These are phyloP conservation scores for Dipodomys ordii DNA, from an alignment of 2,113 vertebrate genomes.

Conservation along the genomic window DNA sequence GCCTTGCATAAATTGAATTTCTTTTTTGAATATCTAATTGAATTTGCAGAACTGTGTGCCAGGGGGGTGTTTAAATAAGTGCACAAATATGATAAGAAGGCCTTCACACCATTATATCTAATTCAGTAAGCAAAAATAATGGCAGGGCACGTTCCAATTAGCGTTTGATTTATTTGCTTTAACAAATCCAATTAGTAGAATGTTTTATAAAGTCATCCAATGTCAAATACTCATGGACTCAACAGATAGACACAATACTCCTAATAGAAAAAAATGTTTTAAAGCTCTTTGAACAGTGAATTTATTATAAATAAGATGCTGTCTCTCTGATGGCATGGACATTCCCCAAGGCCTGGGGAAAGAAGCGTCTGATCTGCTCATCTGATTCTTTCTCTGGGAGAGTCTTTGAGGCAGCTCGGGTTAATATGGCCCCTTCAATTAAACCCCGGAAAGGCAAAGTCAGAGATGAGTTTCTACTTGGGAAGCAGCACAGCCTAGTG, in stretches of 20 bases:
- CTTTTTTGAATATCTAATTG: conserved; percentile 90
- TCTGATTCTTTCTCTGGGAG: background rate
- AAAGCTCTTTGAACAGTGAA: conserved; percentile 52
- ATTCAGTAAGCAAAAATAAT: conserved; percentile 92
- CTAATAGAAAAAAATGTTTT: conserved; percentile 66
- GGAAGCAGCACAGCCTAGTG: background rate
- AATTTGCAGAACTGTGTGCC: conserved; percentile 88
- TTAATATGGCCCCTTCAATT: background rate
- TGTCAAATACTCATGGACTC: conserved; percentile 86
- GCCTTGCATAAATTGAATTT: conserved; percentile 88
- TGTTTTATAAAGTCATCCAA: conserved; percentile 91
- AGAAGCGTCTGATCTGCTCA: conserved; percentile 15
- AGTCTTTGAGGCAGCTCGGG: background rate
- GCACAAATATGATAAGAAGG: conserved; percentile 91
- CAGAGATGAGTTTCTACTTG: background rate
- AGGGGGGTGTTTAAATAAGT: conserved; percentile 90
- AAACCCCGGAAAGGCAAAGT: conserved; percentile 2
- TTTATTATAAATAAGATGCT: conserved; percentile 71
- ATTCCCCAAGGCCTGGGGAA: conserved; percentile 29
- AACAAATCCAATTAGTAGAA: conserved; percentile 90
- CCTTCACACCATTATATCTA: conserved; percentile 88
- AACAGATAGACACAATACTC: conserved; percentile 78
- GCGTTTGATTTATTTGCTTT: conserved; percentile 91
- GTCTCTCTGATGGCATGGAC: conserved; percentile 46
- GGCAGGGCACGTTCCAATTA: conserved; percentile 89